These are phyloP conservation scores for Lutjanus erythropterus DNA, from an alignment of 2,113 vertebrate genomes.

Conservation along the genomic window DNA sequence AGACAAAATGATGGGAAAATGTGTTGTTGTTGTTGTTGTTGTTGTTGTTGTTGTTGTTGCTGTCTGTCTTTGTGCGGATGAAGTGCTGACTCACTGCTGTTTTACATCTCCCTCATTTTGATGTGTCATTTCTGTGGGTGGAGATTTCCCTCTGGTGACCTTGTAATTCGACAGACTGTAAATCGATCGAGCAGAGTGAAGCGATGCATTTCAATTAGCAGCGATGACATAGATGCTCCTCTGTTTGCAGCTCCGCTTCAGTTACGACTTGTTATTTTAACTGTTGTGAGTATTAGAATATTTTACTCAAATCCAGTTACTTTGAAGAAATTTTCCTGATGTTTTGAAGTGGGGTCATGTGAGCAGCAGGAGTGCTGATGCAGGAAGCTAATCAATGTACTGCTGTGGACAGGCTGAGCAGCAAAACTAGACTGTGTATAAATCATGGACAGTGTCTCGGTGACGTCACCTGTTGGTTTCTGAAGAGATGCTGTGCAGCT, in stretches of 20 bases:
- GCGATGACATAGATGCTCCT: background rate
- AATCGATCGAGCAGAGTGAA: background rate
- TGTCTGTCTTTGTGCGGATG: background rate
- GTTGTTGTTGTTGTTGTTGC: no score
- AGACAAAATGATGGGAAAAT: no score
- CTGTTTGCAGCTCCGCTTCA: background rate
- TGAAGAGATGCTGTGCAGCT: no score
- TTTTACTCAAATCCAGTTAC: background rate
- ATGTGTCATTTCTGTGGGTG: constrained; percentile 34
- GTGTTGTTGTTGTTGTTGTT: no score
- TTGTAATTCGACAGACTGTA: background rate
- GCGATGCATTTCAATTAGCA: constrained; percentile 35
- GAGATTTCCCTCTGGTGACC: constrained; percentile 17
- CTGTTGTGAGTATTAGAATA: background rate
- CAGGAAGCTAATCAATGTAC: no score
- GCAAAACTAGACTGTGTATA: no score
- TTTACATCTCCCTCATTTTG: background rate
- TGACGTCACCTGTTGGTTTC: no score
- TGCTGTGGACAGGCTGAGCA: no score
- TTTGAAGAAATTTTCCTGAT: no score
- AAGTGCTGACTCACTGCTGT: constrained; percentile 31
- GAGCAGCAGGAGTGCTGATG: no score
- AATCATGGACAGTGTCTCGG: no score
- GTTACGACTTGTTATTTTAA: constrained; percentile 4
- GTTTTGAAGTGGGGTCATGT: no score